Percentiles rank a stretch among this genome's conserved stretches.
Conservation (phyloP, 2,113 vertebrate species). For the Pavo muticus region DNA sequence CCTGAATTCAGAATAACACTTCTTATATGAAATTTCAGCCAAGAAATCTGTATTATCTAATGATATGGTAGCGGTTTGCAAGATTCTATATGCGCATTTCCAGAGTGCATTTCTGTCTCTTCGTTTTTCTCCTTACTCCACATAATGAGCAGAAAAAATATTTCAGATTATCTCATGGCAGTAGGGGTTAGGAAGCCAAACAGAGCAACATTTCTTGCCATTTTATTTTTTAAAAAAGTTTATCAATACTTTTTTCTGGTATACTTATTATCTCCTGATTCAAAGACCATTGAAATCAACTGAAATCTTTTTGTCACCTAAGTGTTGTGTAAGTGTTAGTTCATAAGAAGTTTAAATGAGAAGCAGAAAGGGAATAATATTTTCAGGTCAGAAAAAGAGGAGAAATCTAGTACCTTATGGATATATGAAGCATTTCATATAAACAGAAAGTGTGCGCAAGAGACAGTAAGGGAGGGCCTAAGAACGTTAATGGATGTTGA, state of each 20-base stretch:
- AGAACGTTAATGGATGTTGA: neutral
- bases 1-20: neutral
- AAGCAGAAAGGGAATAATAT: neutral
- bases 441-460: neutral
- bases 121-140: neutral
- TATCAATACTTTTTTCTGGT: neutral
- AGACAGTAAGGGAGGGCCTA: neutral
- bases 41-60: neutral
- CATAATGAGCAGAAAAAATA: neutral
- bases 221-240: neutral
- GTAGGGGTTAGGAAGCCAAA: neutral
- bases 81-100: neutral
- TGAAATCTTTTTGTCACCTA: neutral
- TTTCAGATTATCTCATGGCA: neutral
- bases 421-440: neutral
- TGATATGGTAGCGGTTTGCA: neutral
- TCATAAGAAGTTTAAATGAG: neutral
- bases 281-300: neutral
- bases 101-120: neutral
- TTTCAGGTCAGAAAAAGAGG: neutral
- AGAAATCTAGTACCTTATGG: neutral
- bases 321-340: fast-evolving
- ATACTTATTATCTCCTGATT: neutral
- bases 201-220: neutral
- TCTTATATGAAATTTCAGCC: neutral